phyloP scores from a whole-genome alignment of 2,113 vertebrate species.

The Lepus timidus region DNA sequence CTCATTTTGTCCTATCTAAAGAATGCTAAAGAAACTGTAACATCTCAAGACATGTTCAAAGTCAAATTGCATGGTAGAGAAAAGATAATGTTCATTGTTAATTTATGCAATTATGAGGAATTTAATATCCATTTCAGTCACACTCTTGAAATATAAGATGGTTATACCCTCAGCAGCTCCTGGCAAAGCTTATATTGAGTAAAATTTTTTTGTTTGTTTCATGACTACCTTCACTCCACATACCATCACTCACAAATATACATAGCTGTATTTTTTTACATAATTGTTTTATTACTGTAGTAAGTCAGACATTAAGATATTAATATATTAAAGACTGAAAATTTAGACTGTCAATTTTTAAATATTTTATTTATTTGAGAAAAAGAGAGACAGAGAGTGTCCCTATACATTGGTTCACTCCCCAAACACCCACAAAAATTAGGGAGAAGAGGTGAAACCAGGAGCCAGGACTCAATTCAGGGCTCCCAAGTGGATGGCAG shows the following conservation, averaged over 20 bases:
- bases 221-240: not conserved
- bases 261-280: not conserved
- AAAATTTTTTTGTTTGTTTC: not conserved
- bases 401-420: too few species aligned
- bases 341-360: not conserved
- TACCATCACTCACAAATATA: not conserved
- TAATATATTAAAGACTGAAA: slow-evolving; percentile 43
- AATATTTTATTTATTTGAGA: too few species aligned
- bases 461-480: too few species aligned
- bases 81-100: slow-evolving; percentile 11
- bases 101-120: slow-evolving; percentile 45
- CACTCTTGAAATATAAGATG: slow-evolving; percentile 37
- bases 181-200: not conserved
- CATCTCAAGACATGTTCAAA: slow-evolving; percentile 25
- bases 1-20: slow-evolving; percentile 36
- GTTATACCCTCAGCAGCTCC: not conserved
- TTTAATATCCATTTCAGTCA: not conserved
- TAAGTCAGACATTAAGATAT: not conserved
- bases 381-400: too few species aligned
- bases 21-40: slow-evolving; percentile 53
- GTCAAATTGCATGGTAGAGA: not conserved
- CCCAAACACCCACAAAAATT: too few species aligned
- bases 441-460: too few species aligned
- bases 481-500: too few species aligned
- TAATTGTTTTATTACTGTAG: not conserved